Conservation (phyloP, 2,797 vertebrate species). For the Otus scops region DNA sequence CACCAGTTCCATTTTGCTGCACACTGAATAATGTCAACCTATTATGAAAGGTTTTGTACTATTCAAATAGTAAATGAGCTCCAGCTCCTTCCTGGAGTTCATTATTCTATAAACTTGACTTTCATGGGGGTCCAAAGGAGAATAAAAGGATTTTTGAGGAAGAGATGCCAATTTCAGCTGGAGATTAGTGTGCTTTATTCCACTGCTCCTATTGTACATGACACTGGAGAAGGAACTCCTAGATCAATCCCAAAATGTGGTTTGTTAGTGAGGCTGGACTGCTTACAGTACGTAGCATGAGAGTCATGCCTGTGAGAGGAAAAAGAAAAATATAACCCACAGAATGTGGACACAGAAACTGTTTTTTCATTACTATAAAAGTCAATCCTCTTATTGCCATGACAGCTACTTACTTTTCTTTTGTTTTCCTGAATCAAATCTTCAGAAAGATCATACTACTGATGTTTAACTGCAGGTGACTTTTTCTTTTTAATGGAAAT, state of each 20-base stretch:
- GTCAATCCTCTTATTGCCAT: not conserved
- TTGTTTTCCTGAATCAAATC: not conserved
- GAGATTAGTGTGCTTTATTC: not conserved
- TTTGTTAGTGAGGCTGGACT: not conserved
- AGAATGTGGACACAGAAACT: not conserved
- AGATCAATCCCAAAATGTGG: not conserved
- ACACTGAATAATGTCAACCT: not conserved
- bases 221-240: not conserved
- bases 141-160: constrained; percentile 11
- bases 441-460: not conserved
- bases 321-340: not conserved
- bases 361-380: constrained; percentile 15
- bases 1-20: not conserved
- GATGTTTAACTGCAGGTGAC: not conserved
- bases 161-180: not conserved
- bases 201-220: not conserved
- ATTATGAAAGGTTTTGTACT: constrained; percentile 10
- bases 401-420: not conserved
- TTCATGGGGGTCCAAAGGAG: constrained; percentile 15
- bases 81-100: constrained; percentile 41
- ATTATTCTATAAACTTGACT: constrained; percentile 29
- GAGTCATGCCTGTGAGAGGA: not conserved
- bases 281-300: not conserved
- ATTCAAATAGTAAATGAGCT: constrained; percentile 35
- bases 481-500: not conserved